Evolutionary conservation across 2,113 vertebrate genomes (phyloP), one percentile per base, ranked within the genome.

Genomic region (Corynorhinus townsendii): DNA sequence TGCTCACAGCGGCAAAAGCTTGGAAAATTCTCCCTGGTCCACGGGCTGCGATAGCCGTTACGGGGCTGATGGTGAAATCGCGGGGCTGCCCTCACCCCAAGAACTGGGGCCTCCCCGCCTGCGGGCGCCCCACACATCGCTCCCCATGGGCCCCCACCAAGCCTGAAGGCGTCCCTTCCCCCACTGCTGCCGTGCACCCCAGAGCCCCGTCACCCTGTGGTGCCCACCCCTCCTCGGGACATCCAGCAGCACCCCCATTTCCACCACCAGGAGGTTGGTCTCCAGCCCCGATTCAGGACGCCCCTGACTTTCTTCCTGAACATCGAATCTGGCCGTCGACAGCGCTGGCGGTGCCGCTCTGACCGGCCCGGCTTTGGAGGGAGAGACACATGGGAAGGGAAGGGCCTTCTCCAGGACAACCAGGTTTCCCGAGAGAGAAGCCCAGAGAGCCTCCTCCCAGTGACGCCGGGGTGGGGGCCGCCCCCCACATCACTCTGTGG

Each of bases 241-340:
- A 10, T 9, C 26, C 45, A 12, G 76, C 45, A 28, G 79, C 14
- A 11, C 8, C 16, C 2, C 20, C 40, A 10, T 1, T 33, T 17
- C 22, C 64, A 12, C 4, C 1, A 4, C 62, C 47, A 35, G 81
- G 43, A 47, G 43, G 43, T 8, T 33, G 12, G 43, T 43, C 47
- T 16, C 56, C 35, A 0, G 0, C 28, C 35, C 54, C 16, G 45
- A 68, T 26, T 7, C 33, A 38, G 22, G 1, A 5, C 19, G 16
- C 12, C 76, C 30, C 35, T 1, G 6, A 0, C 40, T 30, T 5
- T 35, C 54, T 52, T 30, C 30, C n/a, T 15, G 10, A 80, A 43
- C 47, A 22, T 17, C 11, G 19, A 15, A 33, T 22, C 30, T 6
- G 22, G 28, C 20, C 28, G 5, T 11, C 16, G 0, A 1, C 7